Conservation (phyloP, 2,888 invertebrate species). For the Zootermopsis nevadensis region DNA sequence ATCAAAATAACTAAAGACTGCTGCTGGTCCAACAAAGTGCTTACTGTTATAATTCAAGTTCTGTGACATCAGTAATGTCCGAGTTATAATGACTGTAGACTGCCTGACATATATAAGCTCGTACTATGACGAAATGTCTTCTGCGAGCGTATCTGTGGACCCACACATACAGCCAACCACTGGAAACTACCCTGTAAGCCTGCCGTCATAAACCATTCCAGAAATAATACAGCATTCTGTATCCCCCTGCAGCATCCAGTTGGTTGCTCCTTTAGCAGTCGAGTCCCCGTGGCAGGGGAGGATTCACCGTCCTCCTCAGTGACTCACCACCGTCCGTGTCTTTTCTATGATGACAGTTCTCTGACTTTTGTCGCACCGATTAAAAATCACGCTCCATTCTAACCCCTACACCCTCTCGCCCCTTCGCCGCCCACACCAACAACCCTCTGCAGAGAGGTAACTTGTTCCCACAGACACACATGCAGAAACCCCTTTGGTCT, state of each 20-base stretch:
- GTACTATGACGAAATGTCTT: too few relatives aligned
- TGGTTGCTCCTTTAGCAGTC: conserved; percentile 14
- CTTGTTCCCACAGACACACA: conserved; percentile 14
- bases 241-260: conserved; percentile 13
- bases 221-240: not conserved
- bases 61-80: too few relatives aligned
- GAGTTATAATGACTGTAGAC: too few relatives aligned
- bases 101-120: too few relatives aligned
- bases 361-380: conserved; percentile 55
- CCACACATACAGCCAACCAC: too few relatives aligned
- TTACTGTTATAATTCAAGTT: too few relatives aligned
- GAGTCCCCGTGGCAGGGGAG: not conserved
- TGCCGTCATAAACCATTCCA: not conserved
- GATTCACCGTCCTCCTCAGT: not conserved
- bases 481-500: conserved; percentile 8
- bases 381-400: conserved; percentile 52
- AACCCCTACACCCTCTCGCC: not conserved
- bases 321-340: conserved; percentile 32
- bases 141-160: too few relatives aligned
- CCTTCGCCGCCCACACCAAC: not conserved
- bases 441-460: conserved; percentile 16
- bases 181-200: too few relatives aligned
- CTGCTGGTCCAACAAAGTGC: too few relatives aligned
- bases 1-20: too few relatives aligned
- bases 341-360: conserved; percentile 35